phyloP scores from a whole-genome alignment of 2,888 invertebrate genomes.

The Zygogramma bicolorata region DNA sequence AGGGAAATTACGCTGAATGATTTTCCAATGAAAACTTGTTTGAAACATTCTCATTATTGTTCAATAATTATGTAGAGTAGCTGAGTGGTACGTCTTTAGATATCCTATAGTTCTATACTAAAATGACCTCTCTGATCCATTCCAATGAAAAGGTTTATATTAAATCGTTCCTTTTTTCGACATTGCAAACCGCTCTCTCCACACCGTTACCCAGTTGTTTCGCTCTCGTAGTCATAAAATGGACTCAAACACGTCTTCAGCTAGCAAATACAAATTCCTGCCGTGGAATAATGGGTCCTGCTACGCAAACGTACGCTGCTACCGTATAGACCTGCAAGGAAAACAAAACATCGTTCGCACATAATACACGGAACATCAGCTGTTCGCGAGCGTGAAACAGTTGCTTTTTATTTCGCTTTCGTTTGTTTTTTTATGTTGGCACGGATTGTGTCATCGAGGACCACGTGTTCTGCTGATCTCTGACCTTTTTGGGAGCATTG shows the following conservation, averaged over 20 bases:
- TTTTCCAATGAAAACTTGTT: too few species aligned
- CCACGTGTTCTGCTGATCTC: not conserved
- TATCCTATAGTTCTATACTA: too few species aligned
- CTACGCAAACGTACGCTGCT: not conserved
- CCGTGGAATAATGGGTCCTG: not conserved
- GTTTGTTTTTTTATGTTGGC: not conserved
- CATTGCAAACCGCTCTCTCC: not conserved
- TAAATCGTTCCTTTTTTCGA: not conserved
- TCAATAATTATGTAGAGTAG: too few species aligned
- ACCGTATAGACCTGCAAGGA: not conserved
- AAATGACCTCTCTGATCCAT: not conserved
- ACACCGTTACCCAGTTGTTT: constrained; percentile 2
- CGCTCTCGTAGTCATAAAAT: not conserved
- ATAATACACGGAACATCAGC: not conserved
- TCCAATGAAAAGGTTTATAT: not conserved
- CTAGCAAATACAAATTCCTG: not conserved
- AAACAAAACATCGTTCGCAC: not conserved
- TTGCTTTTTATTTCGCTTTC: not conserved
- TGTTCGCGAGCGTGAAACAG: not conserved
- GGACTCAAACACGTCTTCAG: not conserved
- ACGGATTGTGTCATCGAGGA: not conserved
- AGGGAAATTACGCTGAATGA: too few species aligned
- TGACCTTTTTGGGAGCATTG: not conserved
- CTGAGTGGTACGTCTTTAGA: too few species aligned
- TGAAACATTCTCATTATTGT: too few species aligned